Evolutionary conservation across 2,797 vertebrate genomes (phyloP).

Genomic region (Pampus argenteus): DNA sequence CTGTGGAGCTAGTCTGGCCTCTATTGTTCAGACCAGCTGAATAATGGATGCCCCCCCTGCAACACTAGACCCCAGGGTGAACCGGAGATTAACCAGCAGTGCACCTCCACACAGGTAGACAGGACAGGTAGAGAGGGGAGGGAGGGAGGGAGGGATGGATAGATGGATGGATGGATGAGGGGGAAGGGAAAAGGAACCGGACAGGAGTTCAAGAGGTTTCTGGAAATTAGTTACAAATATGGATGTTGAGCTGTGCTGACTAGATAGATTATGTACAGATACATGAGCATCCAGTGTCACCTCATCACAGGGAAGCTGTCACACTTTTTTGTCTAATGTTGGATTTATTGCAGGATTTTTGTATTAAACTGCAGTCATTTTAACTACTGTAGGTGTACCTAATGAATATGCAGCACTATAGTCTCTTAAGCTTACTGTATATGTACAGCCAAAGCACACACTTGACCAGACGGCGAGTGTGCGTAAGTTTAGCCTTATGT

Average conservation of each 20-base stretch:
- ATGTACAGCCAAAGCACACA: background rate
- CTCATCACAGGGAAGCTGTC: background rate
- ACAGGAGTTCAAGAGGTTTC: background rate
- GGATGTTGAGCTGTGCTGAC: constrained; percentile 6
- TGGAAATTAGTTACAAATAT: background rate
- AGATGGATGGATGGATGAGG: too few species aligned
- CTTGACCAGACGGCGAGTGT: background rate
- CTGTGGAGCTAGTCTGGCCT: constrained; percentile 75
- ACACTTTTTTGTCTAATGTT: background rate
- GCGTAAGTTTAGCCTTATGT: background rate
- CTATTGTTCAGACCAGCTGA: constrained; percentile 83
- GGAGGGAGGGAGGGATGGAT: background rate
- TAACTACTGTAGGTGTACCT: background rate
- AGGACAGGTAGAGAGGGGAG: constrained; percentile 41
- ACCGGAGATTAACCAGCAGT: constrained; percentile 73
- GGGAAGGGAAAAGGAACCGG: background rate
- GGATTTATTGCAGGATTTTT: background rate
- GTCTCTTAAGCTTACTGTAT: too few species aligned
- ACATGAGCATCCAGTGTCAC: too few species aligned
- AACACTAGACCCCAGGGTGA: constrained; percentile 81
- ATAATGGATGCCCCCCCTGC: constrained; percentile 85
- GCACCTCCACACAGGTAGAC: constrained; percentile 62
- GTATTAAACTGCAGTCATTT: background rate
- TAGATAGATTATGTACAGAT: background rate
- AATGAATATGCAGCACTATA: background rate